phyloP scores from a whole-genome alignment of 2,888 invertebrate species.

The Luffia ferchaultella region DNA sequence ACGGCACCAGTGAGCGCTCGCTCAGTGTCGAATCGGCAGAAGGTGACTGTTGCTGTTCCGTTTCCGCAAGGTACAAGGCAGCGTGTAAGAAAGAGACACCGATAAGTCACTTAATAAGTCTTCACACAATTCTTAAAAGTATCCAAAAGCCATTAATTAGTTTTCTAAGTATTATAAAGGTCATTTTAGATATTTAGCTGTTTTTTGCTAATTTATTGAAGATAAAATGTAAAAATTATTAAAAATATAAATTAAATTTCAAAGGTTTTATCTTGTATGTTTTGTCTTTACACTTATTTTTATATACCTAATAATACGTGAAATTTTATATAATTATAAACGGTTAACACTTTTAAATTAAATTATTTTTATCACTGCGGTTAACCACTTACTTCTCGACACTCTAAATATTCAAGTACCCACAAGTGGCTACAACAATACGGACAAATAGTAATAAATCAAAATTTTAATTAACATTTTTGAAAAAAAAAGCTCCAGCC shows the following conservation, averaged over 20 bases:
- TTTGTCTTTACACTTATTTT: too few relatives aligned
- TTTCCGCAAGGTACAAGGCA: conserved; percentile 22
- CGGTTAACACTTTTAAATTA: too few relatives aligned
- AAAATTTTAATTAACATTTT: conserved; percentile 58
- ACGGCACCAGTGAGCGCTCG: conserved; percentile 58
- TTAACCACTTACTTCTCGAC: neutral
- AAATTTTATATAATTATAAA: too few relatives aligned
- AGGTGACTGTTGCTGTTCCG: conserved; percentile 54
- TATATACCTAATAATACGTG: too few relatives aligned
- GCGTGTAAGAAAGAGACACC: conserved; percentile 43
- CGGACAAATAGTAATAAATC: conserved; percentile 36
- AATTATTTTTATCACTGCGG: neutral
- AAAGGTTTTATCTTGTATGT: too few relatives aligned
- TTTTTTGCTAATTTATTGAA: too few relatives aligned
- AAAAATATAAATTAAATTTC: too few relatives aligned
- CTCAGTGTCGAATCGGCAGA: conserved; percentile 64
- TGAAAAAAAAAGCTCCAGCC: conserved; percentile 41
- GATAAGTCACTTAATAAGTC: neutral
- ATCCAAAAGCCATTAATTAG: too few relatives aligned
- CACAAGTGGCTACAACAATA: neutral
- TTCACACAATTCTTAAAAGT: neutral
- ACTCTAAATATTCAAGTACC: neutral
- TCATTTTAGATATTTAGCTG: too few relatives aligned
- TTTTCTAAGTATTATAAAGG: too few relatives aligned
- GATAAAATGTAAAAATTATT: too few relatives aligned